Percentiles rank a stretch among this genome's conserved stretches.
Conservation (phyloP, 2,113 vertebrate species). For the Phalacrocorax carbo region DNA sequence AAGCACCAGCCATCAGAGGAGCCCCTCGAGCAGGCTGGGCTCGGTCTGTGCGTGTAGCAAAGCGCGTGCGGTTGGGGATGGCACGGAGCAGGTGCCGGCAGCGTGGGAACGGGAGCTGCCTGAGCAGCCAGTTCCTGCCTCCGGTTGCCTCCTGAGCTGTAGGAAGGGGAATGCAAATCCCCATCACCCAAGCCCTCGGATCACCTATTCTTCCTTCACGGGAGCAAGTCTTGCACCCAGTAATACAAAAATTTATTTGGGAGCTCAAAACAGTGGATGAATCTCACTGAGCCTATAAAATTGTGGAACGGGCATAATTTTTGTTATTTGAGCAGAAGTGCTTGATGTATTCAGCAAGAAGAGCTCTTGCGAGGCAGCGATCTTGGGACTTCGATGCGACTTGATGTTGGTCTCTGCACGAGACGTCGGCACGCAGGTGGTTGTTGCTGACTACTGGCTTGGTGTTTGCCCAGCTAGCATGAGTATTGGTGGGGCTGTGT, state of each 20-base stretch:
- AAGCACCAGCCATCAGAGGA: background rate
- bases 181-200: background rate
- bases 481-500: background rate
- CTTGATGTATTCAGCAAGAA: background rate
- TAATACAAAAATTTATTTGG: background rate
- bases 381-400: rapidly evolving
- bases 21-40: background rate
- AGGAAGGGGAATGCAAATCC: background rate
- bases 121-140: background rate
- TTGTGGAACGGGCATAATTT: background rate
- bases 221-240: background rate
- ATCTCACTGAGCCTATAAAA: background rate
- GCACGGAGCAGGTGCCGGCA: background rate
- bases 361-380: background rate
- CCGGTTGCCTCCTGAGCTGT: too few relatives aligned
- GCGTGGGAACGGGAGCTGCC: background rate
- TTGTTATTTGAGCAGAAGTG: background rate
- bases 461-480: background rate
- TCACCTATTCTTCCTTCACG: background rate
- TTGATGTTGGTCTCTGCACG: rapidly evolving
- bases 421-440: rapidly evolving
- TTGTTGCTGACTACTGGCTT: background rate
- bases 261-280: background rate
- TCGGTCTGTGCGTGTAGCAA: background rate
- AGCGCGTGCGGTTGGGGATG: rapidly evolving